Evolutionary conservation across 1,140 invertebrate species (phyloP), one percentile per base, ranked within the genome.

Genomic region (Parapsyche elsis): DNA sequence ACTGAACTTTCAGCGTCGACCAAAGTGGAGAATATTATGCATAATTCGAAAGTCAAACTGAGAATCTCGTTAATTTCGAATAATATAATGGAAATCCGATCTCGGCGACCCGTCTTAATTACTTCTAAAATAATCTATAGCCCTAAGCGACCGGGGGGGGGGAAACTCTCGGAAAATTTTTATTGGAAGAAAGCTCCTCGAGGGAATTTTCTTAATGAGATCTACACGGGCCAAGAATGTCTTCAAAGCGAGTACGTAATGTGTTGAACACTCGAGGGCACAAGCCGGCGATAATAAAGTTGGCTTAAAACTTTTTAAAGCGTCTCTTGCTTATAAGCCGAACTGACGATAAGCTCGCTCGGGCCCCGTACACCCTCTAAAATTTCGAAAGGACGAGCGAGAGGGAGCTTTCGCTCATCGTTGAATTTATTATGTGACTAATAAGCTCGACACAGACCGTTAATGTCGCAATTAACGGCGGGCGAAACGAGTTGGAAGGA

Each of bases 201-300:
- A 24, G 64, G 49, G 73, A 75, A 57, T 75, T 75, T 75, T 57
- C 49, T 57, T 75, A 75, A 75, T 75, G 73, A 75, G 73, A 75
- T 75, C 71, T 73, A 57, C 73, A 75, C 73, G 49, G 49, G n/a
- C 23, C 45, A 75, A 67, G 64, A 67, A 30, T 67, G 64, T 67
- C 64, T 67, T 67, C 64, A 30, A 67, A 75, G 45, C 46, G 46
- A 75, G 71, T 45, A 73, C 71, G 64, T 67, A 67, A 67, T 67
- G 64, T 73, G 71, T 53, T 45, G 71, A 53, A 73, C 64, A 73
- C 71, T 73, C 38, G 38, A 38, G 71, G 71, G 71, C 71, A 57
- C 16, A 49, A 75, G 49, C 73, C 46, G 21, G 45, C 46, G 73
- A 73, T 73, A 73, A 73, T 49, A 49, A 73, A 73, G 71, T 73